phyloP scores from a whole-genome alignment of 2,888 invertebrate species.

The Helleia helle region DNA sequence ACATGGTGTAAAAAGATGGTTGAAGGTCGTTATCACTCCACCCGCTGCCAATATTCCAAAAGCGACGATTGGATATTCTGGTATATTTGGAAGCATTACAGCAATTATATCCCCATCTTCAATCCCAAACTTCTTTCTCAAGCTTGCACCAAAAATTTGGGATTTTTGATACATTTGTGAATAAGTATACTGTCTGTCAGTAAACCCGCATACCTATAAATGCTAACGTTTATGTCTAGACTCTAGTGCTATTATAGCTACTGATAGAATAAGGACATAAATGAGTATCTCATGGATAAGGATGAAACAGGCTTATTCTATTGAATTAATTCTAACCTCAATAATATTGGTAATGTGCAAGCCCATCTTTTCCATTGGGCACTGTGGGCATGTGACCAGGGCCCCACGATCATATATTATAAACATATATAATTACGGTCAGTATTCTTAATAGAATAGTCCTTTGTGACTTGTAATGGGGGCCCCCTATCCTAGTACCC shows the following conservation, averaged over 20 bases:
- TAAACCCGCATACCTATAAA: slow-evolving; percentile 27
- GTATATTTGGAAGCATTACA: slow-evolving; percentile 78
- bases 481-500: too few relatives aligned
- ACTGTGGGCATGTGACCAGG: too few relatives aligned
- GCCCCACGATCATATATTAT: too few relatives aligned
- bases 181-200: slow-evolving; percentile 26
- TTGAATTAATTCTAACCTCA: too few relatives aligned
- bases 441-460: too few relatives aligned
- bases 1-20: slow-evolving; percentile 74
- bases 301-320: too few relatives aligned
- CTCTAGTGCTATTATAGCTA: too few relatives aligned
- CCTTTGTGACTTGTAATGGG: too few relatives aligned
- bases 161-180: slow-evolving; percentile 58
- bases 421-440: too few relatives aligned
- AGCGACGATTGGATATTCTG: slow-evolving; percentile 76
- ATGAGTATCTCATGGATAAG: background rate
- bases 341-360: too few relatives aligned
- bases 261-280: background rate
- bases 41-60: slow-evolving; percentile 77
- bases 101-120: slow-evolving; percentile 74
- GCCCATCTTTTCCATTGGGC: too few relatives aligned
- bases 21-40: slow-evolving; percentile 75
- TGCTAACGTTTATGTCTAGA: too few relatives aligned
- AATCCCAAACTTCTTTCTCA: slow-evolving; percentile 74
- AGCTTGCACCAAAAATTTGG: slow-evolving; percentile 67